Conservation (phyloP, 2,113 vertebrate genomes). For the Acrocephalus kingi region DNA sequence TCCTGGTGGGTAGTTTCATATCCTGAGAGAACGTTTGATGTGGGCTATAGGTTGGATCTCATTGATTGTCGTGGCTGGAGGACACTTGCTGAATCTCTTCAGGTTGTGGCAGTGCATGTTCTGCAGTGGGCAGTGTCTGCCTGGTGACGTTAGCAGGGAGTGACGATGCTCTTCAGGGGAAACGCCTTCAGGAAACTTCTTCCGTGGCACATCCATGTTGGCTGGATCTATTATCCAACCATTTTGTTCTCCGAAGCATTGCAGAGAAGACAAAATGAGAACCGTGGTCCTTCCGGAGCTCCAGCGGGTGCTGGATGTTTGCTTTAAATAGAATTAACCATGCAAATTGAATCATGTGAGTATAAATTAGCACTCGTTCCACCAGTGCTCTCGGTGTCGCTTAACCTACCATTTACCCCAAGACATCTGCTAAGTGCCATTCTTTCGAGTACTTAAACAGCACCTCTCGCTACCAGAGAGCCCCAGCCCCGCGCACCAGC, state of each 20-base stretch:
- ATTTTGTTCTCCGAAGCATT: not conserved
- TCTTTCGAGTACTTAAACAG: slow-evolving; percentile 38
- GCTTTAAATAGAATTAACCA: slow-evolving; percentile 55
- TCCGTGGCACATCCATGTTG: not conserved
- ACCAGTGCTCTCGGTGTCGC: not conserved
- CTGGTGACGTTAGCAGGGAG: rapidly evolving
- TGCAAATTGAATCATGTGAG: not conserved
- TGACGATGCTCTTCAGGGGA: not conserved
- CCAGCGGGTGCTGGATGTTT: not conserved
- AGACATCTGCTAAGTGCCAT: slow-evolving; percentile 46
- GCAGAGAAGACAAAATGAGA: not conserved
- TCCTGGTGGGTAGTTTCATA: not conserved
- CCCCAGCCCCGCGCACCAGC: not conserved
- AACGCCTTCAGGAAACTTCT: not conserved
- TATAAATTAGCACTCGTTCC: not conserved
- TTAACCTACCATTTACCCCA: slow-evolving; percentile 48
- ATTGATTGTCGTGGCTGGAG: not conserved
- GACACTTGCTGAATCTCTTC: not conserved
- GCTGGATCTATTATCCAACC: not conserved
- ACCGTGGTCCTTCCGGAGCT: not conserved
- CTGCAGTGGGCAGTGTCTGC: not conserved
- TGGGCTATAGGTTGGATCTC: not conserved
- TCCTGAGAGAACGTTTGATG: not conserved
- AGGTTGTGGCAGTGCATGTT: rapidly evolving
- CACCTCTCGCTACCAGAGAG: slow-evolving; percentile 28